phyloP scores from a whole-genome alignment of 2,888 invertebrate genomes.

The Pachymerium ferrugineum region DNA sequence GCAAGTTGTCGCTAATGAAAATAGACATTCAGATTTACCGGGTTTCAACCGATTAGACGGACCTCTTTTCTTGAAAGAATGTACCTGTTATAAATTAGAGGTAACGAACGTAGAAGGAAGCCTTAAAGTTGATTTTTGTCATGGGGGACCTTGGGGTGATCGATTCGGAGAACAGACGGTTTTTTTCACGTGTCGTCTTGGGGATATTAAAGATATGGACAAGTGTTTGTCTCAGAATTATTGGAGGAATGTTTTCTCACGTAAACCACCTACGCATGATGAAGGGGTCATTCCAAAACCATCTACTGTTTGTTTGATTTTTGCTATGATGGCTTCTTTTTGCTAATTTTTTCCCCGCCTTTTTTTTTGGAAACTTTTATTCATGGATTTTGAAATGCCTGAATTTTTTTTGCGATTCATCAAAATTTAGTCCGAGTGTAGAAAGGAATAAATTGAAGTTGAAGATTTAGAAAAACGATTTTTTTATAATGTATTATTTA shows the following conservation, averaged over 20 bases:
- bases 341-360: background rate
- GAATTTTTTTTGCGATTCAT: no score
- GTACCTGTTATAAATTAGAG: background rate
- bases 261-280: background rate
- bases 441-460: no score
- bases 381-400: no score
- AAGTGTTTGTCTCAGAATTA: background rate
- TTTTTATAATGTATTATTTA: no score
- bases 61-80: background rate
- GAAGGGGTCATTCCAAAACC: background rate
- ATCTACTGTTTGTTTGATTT: background rate
- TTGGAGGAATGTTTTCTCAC: background rate
- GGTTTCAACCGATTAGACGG: background rate
- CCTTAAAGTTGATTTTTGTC: background rate
- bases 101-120: background rate
- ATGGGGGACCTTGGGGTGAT: background rate
- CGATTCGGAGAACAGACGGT: background rate
- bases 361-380: background rate
- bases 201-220: background rate
- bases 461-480: no score
- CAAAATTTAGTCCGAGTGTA: no score
- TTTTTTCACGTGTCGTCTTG: background rate
- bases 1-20: background rate
- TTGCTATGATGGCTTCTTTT: background rate
- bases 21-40: background rate